phyloP scores from a whole-genome alignment of 2,113 vertebrate species.

The Stigmatopora nigra region DNA sequence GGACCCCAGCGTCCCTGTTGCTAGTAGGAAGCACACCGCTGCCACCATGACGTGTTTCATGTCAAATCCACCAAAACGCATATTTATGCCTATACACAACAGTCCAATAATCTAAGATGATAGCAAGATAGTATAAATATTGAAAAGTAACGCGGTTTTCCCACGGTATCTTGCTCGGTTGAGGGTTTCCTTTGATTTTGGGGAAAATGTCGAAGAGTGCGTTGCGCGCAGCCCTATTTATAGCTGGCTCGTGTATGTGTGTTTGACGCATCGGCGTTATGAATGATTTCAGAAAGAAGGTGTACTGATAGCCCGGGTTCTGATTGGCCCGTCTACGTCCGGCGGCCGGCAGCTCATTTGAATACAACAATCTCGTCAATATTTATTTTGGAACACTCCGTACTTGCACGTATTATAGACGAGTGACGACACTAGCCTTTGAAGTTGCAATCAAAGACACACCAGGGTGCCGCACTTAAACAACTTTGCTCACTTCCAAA shows the following conservation, averaged over 20 bases:
- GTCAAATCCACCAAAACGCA: conserved; percentile 57
- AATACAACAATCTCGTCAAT: conserved; percentile 67
- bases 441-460: conserved; percentile 50
- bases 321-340: conserved; percentile 63
- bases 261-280: conserved; percentile 76
- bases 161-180: conserved; percentile 34
- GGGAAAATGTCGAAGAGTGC: conserved; percentile 60
- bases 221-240: conserved; percentile 68
- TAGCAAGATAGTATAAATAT: conserved; percentile 18
- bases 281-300: conserved; percentile 76
- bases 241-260: conserved; percentile 60
- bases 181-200: conserved; percentile 54
- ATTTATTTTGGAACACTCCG: conserved; percentile 65
- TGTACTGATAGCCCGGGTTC: conserved; percentile 62
- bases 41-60: conserved; percentile 50
- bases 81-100: conserved; percentile 21
- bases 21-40: conserved; percentile 56
- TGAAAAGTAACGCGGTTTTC: conserved; percentile 29
- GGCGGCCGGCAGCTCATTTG: conserved; percentile 56
- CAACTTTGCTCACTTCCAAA: conserved; percentile 2
- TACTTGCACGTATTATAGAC: conserved; percentile 38
- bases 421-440: conserved; percentile 60
- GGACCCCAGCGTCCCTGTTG: conserved; percentile 41
- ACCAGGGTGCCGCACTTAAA: conserved; percentile 21
- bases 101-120: conserved; percentile 28